Evolutionary conservation across 2,113 vertebrate genomes (phyloP).

Genomic region (Cariama cristata): DNA sequence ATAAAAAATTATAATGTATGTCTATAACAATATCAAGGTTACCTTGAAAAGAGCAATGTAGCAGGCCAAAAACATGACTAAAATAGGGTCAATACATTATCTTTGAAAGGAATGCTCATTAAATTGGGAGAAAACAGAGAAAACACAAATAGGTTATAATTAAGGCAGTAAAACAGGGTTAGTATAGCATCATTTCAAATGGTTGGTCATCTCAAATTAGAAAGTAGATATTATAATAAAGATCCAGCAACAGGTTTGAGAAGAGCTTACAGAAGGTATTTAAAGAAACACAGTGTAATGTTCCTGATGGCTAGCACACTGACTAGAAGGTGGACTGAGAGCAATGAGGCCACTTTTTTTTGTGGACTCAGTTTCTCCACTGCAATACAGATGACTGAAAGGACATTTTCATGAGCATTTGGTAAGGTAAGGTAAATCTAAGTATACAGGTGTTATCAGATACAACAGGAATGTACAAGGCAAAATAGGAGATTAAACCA

Average conservation of each 20-base stretch:
- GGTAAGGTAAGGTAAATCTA: neutral
- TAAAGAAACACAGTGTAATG: neutral
- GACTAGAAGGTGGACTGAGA: neutral
- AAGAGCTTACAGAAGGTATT: neutral
- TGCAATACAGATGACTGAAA: neutral
- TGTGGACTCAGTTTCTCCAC: neutral
- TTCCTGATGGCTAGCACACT: neutral
- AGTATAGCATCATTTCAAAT: conserved; percentile 6
- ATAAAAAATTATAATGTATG: conserved; percentile 72
- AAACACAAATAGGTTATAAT: conserved; percentile 55
- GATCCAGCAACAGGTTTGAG: neutral
- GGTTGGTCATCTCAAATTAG: neutral
- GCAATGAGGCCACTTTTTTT: neutral
- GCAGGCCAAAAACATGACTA: conserved; percentile 54
- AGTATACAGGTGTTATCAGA: neutral
- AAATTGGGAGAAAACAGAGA: conserved; percentile 43
- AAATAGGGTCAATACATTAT: conserved; percentile 63
- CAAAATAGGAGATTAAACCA: neutral
- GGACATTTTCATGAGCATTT: neutral
- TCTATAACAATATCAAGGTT: conserved; percentile 78
- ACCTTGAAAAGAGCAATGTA: conserved; percentile 72
- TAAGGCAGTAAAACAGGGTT: conserved; percentile 27
- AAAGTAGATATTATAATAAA: neutral
- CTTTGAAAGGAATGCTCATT: conserved; percentile 44
- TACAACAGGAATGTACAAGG: neutral